phyloP scores from a whole-genome alignment of 2,888 invertebrate genomes.

The Leptopterna dolabrata region DNA sequence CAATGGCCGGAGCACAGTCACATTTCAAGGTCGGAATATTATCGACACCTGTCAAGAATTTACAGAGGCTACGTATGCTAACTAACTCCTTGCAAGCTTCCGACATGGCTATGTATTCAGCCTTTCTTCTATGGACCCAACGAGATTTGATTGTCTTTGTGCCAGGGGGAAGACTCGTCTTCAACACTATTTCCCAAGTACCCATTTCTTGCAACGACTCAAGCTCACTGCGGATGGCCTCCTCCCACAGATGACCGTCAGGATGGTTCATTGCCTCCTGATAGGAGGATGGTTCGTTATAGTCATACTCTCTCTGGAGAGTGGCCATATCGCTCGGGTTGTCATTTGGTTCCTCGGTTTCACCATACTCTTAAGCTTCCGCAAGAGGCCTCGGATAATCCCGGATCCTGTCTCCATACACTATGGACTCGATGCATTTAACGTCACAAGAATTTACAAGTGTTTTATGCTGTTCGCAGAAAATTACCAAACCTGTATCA shows the following conservation, averaged over 20 bases:
- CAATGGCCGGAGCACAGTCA: neutral
- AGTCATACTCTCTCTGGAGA: neutral
- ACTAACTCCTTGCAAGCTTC: neutral
- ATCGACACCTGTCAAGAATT: neutral
- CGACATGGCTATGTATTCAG: neutral
- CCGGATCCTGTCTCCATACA: too few species aligned
- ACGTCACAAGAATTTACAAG: too few species aligned
- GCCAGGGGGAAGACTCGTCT: too few species aligned
- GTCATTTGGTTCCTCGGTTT: too few species aligned
- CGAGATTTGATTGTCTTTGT: too few species aligned
- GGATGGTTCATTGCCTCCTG: neutral
- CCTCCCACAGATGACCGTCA: neutral
- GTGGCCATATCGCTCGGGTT: too few species aligned
- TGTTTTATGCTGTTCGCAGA: too few species aligned
- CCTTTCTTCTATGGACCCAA: constrained; percentile 1
- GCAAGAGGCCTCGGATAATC: too few species aligned
- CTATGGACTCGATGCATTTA: too few species aligned
- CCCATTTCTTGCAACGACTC: neutral
- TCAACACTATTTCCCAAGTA: too few species aligned
- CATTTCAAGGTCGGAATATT: neutral
- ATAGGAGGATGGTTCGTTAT: neutral
- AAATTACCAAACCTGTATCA: too few species aligned
- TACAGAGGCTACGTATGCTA: neutral
- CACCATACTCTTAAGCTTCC: too few species aligned
- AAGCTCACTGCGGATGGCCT: neutral